phyloP scores from a whole-genome alignment of 2,113 vertebrate genomes.

The Epinephelus cyanopodus region DNA sequence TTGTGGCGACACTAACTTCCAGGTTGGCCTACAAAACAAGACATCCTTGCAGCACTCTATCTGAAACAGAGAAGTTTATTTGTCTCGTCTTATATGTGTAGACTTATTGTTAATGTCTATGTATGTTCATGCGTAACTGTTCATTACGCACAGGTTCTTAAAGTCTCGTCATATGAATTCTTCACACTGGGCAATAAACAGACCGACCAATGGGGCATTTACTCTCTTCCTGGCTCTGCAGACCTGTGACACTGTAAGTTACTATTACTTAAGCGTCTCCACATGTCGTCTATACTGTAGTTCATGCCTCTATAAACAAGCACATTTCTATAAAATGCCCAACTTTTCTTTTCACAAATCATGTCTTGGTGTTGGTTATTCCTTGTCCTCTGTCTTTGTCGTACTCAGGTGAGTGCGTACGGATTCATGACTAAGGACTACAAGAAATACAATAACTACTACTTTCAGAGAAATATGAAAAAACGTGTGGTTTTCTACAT shows the following conservation, averaged over 20 bases:
- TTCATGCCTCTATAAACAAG: not conserved
- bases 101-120: too few relatives aligned
- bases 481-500: conserved; percentile 82
- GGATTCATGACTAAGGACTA: conserved; percentile 89
- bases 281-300: not conserved
- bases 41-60: too few relatives aligned
- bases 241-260: conserved; percentile 89
- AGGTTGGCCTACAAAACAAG: too few relatives aligned
- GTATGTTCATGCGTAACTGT: not conserved
- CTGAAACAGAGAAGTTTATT: not conserved
- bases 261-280: not conserved
- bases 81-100: too few relatives aligned
- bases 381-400: conserved; percentile 1
- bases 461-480: conserved; percentile 80
- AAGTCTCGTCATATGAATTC: conserved; percentile 78
- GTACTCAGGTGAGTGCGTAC: conserved; percentile 88
- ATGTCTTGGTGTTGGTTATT: not conserved
- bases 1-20: too few relatives aligned
- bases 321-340: not conserved
- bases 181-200: conserved; percentile 83
- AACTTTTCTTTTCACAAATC: not conserved
- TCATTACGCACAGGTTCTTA: conserved; percentile 85
- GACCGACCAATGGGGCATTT: conserved; percentile 91
- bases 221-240: conserved; percentile 91
- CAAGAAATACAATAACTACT: conserved; percentile 87